phyloP scores from a whole-genome alignment of 2,888 invertebrate genomes.

The Andrena bicolor region DNA sequence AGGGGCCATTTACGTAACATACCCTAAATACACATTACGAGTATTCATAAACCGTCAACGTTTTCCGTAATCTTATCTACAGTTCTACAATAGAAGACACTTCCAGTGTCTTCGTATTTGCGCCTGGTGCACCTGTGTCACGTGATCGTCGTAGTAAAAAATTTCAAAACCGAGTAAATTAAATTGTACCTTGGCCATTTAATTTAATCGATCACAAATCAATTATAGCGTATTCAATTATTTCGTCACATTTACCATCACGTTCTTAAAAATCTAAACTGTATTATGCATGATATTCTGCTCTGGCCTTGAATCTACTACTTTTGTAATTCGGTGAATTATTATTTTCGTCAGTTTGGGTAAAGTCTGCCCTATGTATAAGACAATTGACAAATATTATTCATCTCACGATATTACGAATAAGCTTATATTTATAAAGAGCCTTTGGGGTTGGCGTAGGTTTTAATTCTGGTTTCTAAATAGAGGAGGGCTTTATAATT shows the following conservation, averaged over 20 bases:
- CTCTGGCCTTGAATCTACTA: neutral
- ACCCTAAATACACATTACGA: neutral
- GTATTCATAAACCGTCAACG: neutral
- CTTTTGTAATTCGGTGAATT: neutral
- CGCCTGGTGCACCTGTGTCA: neutral
- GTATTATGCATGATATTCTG: neutral
- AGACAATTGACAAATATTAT: no score
- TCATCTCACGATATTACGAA: neutral
- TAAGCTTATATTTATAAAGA: neutral
- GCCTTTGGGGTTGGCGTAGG: no score
- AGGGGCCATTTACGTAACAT: constrained; percentile 14
- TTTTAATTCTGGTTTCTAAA: no score
- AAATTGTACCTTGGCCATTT: neutral
- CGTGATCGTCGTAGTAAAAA: neutral
- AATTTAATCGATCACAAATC: neutral
- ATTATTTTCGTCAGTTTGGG: neutral
- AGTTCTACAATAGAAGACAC: neutral
- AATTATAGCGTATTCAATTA: neutral
- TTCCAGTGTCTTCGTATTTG: neutral
- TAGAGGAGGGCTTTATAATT: no score
- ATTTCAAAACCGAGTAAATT: neutral
- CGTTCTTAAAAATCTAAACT: no score
- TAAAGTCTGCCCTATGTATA: no score
- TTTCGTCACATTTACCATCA: no score
- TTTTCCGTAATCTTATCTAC: neutral